Evolutionary conservation across 2,888 invertebrate species (phyloP).

Genomic region (Mythimna impura): DNA sequence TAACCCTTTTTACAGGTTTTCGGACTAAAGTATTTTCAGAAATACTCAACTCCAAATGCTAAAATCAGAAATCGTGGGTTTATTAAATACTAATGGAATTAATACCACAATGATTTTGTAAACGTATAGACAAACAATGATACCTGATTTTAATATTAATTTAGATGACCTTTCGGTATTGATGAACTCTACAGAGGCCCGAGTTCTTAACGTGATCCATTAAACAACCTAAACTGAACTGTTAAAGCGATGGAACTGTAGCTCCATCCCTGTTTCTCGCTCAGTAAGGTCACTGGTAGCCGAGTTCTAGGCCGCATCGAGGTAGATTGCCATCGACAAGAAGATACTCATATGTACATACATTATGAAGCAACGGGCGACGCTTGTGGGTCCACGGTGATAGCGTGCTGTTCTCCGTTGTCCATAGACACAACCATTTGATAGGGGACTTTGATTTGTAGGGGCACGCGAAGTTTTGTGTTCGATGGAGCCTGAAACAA

Average conservation of each 20-base stretch:
- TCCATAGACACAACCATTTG: slow-evolving; percentile 82
- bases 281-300: neutral
- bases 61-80: no score
- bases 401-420: slow-evolving; percentile 77
- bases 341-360: neutral
- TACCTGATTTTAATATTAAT: neutral
- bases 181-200: no score
- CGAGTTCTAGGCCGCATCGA: neutral
- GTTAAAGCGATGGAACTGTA: no score
- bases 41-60: no score
- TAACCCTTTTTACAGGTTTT: no score
- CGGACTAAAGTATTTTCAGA: no score
- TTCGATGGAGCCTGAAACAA: slow-evolving; percentile 82
- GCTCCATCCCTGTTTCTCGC: no score
- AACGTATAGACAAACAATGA: neutral
- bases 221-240: no score
- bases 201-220: no score
- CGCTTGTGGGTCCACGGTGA: slow-evolving; percentile 78
- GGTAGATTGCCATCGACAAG: neutral
- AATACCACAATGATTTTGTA: neutral
- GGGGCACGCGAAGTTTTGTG: slow-evolving; percentile 81
- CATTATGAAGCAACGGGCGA: slow-evolving; percentile 26
- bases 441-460: slow-evolving; percentile 87
- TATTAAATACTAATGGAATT: neutral
- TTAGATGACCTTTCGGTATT: neutral